Base-by-base conservation (phyloP, 1,140 invertebrate genomes). In the Micrasema minimum region DNA sequence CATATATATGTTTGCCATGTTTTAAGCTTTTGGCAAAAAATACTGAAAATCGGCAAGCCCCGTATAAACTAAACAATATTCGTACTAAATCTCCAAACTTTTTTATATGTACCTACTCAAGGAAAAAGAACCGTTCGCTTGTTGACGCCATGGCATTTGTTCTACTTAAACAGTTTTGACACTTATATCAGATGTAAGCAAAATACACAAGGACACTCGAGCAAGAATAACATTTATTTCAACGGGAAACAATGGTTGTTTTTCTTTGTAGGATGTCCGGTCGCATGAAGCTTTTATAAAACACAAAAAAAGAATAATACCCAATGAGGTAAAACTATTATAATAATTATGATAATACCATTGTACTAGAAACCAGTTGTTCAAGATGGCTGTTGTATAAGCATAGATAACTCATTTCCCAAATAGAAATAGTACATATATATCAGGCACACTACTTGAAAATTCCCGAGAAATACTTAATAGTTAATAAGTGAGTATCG, bases 361-460 rank as follows among this genome's bases (percentile, higher is more conserved):
- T n/a, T 31, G 12, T n/a, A n/a, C 9, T n/a, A 23, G 51, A 31
- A 22, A n/a, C 51, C 26, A 23, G 26, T 55, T 22, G 51, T 37
- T 31, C 51, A 55, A 37, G 51, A 55, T 14, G 12, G 51, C 23
- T 9, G 51, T 55, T 31, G 51, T 55, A 31, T 55, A 23, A 55
- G 51, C 51, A 55, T 55, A 55, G 20, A 31, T 55, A 55, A 55
- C 51, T 23, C 51, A 37, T 55, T 55, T 55, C 26, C 51, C 23
- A 35, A 9, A n/a, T 12, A n/a, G 12, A 55, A 55, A 55, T 55
- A 55, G n/a, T 55, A n/a, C 11, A 23, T 20, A 35, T 37, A 53
- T n/a, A 22, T 1, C 51, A 35, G 51, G 26, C 26, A 55, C 14
- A 48, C 11, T 22, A 48, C 46, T 31, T 31, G 26, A 31, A 31